Base-by-base conservation (phyloP, 2,888 invertebrate species). In the Rutpela maculata region DNA sequence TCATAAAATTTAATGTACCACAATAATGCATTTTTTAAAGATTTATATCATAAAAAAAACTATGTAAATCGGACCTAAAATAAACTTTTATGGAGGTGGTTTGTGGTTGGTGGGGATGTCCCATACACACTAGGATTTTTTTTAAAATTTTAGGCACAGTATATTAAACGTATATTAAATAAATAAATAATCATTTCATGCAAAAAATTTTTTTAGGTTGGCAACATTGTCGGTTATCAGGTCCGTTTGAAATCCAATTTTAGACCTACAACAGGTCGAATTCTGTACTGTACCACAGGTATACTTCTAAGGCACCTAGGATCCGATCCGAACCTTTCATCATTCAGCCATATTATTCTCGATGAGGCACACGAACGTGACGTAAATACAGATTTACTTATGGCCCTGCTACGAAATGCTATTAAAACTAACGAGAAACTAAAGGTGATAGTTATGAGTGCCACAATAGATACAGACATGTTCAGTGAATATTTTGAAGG, bases 331-430 rank as follows among this genome's bases (percentile, higher is more conserved):
- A 83, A 80, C 10, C 88, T 95, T 0, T 83, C 88, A 15, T 93
- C 93, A 12, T 92, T 93, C 78, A 91, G 93, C 0, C 95, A 95
- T 86, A 91, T 95, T 0, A 91, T 95, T 66, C 89, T 95, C 74
- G 95, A 95, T 86, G 95, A 95, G 84, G 95, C 94, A 0, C 95
- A 95, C 87, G 95, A 95, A 85, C 90, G 95, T 7, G 93, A 93
- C 80, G 91, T 94, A 0, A 93, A 94, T 80, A 94, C 93, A 0
- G 95, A 95, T 85, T 86, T 95, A 68, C 89, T 94, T 0, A 85
- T 95, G 77, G 90, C 92, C 22, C 86, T 95, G 5, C 83, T 95
- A 15, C 93, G 92, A 82, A 88, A 91, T 17, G 75, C 81, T 0
- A 72, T 94, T 60, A 74, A 88, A 0, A 79, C 88, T 3, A 94